Conservation (phyloP, 2,113 vertebrate genomes). For the Pao palembangensis region DNA sequence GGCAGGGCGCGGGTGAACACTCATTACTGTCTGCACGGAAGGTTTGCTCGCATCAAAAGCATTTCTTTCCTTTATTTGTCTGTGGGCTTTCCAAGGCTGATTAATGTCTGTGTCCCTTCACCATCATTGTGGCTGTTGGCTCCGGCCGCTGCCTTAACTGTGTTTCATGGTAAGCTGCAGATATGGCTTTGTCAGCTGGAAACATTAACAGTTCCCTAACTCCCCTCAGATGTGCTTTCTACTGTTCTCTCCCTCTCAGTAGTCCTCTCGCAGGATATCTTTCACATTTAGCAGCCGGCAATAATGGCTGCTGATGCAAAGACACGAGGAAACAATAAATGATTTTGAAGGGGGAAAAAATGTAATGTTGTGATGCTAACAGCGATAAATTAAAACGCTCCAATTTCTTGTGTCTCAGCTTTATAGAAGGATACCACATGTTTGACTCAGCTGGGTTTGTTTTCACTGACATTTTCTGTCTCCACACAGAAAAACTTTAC, state of each 20-base stretch:
- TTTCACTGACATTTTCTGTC: constrained; percentile 18
- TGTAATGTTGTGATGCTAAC: constrained; percentile 4
- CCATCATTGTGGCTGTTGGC: constrained; percentile 35
- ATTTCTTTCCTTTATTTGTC: constrained; percentile 18
- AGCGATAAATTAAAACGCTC: neutral
- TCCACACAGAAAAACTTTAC: constrained; percentile 89
- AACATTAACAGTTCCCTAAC: constrained; percentile 55
- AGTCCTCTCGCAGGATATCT: constrained; percentile 27
- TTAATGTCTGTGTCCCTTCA: constrained; percentile 43
- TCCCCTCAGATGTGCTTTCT: constrained; percentile 57
- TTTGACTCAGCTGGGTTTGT: constrained; percentile 31
- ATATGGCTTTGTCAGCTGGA: constrained; percentile 60
- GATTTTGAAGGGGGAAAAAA: constrained; percentile 5
- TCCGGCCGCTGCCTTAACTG: constrained; percentile 31
- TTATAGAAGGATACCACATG: constrained; percentile 17
- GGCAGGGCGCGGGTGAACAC: constrained; percentile 41
- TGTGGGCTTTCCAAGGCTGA: constrained; percentile 43
- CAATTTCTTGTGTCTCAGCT: constrained; percentile 10
- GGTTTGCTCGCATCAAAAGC: constrained; percentile 28
- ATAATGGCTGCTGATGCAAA: constrained; percentile 27
- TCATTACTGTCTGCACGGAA: constrained; percentile 29
- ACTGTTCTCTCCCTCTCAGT: constrained; percentile 33
- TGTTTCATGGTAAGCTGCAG: constrained; percentile 44
- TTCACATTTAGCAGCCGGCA: constrained; percentile 36
- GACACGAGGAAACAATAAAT: constrained; percentile 17